Evolutionary conservation across 1,140 invertebrate genomes (phyloP), one percentile per base, ranked within the genome.

Genomic region (Zaprionus inermis): DNA sequence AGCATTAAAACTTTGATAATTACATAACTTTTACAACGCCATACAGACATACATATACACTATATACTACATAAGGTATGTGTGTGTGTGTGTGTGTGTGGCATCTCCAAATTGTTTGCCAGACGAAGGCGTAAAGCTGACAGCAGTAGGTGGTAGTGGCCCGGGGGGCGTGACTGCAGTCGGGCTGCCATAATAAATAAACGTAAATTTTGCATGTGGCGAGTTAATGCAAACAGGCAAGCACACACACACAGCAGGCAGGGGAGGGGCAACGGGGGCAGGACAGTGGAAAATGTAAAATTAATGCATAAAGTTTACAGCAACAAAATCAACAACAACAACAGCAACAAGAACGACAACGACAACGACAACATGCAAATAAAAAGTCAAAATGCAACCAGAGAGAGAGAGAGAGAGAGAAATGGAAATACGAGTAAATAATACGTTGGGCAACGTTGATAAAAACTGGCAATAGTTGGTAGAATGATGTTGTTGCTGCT

Each of bases 1-100:
- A 83, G 84, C 83, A 86, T 86, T 88, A 86, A 83, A 86, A 86
- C 83, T 86, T 86, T 88, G 83, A 86, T 86, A 86, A 86, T 86
- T 86, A 86, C 83, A 88, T 86, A 86, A 86, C 83, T 86, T 86
- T 86, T 79, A 66, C 70, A 63, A 73, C 70, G 44, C 60, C 64
- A 58, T 57, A 28, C 30, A 32, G 44, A 64, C 2, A 18, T 28
- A 22, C 56, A 16, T 28, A 55, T 54, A 10, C 32, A 7, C 54
- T 52, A 44, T 41, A 30, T 20, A 59, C 30, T 55, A 12, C 24
- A 18, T 58, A 5, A 28, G 24, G 16, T 56, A 24, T 32, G 2
- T 30, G 16, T 38, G 24, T 34, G 6, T 57, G 16, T 44, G 24
- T 65, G 52, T 61, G 30, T 73, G 74, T 69, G 66, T 69, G 78